Evolutionary conservation across 2,797 vertebrate species (phyloP).

Genomic region (Babyrousa celebensis): DNA sequence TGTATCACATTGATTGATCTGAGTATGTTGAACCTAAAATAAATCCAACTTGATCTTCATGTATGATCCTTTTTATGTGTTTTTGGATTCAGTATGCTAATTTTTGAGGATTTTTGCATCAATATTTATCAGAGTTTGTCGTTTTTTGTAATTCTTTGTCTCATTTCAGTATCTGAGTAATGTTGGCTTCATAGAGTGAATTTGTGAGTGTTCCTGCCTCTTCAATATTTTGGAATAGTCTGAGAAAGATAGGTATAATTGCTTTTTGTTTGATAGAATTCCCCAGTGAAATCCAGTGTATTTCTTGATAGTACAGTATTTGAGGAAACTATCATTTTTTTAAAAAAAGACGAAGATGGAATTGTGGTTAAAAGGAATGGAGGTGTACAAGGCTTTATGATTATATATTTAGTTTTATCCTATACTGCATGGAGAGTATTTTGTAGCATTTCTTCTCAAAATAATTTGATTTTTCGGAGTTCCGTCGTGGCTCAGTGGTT

Average conservation of each 20-base stretch:
- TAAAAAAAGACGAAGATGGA: conserved; percentile 66
- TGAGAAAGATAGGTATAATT: background rate
- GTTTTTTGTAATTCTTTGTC: background rate
- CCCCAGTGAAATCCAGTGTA: background rate
- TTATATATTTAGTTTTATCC: background rate
- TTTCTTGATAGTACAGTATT: background rate
- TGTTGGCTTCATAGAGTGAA: background rate
- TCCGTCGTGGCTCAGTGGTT: too few relatives aligned
- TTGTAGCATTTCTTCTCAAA: conserved; percentile 75
- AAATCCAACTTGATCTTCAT: background rate
- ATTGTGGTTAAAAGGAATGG: conserved; percentile 70
- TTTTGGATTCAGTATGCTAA: background rate
- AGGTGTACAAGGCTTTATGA: conserved; percentile 48
- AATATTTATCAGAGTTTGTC: background rate
- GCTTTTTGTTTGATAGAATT: background rate
- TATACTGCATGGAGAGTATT: conserved; percentile 34
- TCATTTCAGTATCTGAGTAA: background rate
- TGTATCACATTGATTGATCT: background rate
- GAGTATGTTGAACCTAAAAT: background rate
- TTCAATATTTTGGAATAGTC: background rate
- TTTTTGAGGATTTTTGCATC: background rate
- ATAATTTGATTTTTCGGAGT: conserved; percentile 47
- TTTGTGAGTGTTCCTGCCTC: background rate
- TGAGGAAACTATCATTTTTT: background rate
- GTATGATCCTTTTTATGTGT: background rate